Evolutionary conservation across 2,888 invertebrate species (phyloP), one percentile per base, ranked within the genome.

Genomic region (Lasioglossum vierecki): DNA sequence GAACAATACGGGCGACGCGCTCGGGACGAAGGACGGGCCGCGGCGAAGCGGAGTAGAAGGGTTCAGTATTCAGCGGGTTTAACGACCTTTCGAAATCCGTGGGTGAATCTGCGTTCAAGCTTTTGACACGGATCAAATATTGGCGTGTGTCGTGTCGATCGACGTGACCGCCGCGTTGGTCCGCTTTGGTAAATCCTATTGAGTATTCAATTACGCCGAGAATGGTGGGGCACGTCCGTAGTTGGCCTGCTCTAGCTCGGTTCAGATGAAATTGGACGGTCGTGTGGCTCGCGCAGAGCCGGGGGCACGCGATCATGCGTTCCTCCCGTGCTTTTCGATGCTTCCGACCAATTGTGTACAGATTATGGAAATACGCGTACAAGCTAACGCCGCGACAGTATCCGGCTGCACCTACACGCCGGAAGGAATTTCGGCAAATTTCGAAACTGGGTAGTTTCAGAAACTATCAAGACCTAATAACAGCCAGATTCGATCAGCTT

Each of bases 111-210:
- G 78, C 80, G 84, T 74, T 84, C 85, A 82, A 86, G 90, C 91
- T 91, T 90, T 91, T 91, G 91, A 91, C 89, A 88, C 90, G 91
- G 88, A 90, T 91, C 90, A 91, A 91, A 91, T 91, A 91, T 91
- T 91, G 91, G 90, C 90, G 91, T 88, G 88, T 86, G 90, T 88
- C 88, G 89, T 89, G 89, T 90, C 90, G 88, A 91, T 89, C 88
- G 89, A 73, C 82, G 84, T 83, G 82, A 57, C 82, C 71, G 76
- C 88, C 78, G 76, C 83, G 81, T 79, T 84, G 82, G 82, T 82
- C 90, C 88, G 88, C 91, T 91, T 91, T 90, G 91, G 90, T 88
- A 91, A 91, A 91, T 91, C 91, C 90, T 90, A 89, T 91, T 90
- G 90, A 91, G 90, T 88, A 91, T 91, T 91, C 91, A 91, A 91